Percentiles rank a stretch among this genome's conserved stretches.
phyloP scores from a whole-genome alignment of 2,797 vertebrate species.

The Neosilurus hyrtlii region DNA sequence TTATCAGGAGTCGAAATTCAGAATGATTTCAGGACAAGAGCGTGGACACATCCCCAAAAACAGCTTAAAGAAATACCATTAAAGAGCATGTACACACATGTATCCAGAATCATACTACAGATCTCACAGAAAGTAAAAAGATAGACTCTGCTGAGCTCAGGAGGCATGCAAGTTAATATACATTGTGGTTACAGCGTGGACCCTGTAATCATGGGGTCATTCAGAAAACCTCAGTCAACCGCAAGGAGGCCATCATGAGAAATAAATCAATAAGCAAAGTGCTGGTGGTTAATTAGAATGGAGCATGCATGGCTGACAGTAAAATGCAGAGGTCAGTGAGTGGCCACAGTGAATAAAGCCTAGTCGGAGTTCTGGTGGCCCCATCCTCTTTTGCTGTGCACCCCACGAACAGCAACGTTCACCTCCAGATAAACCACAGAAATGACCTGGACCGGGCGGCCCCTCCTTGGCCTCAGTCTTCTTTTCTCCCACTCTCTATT shows the following conservation, averaged over 20 bases:
- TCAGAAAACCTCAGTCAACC: constrained; percentile 24
- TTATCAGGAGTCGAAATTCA: constrained; percentile 62
- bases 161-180: not conserved
- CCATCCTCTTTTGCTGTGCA: constrained; percentile 42
- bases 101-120: not conserved
- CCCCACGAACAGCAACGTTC: constrained; percentile 63
- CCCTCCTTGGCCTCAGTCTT: constrained; percentile 36
- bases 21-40: constrained; percentile 66
- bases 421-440: constrained; percentile 68
- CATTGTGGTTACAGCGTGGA: not conserved
- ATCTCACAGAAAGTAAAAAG: not conserved
- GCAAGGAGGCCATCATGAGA: constrained; percentile 51
- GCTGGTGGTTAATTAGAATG: constrained; percentile 75
- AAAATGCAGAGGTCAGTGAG: constrained; percentile 66
- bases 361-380: constrained; percentile 52
- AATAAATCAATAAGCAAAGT: constrained; percentile 67
- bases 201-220: not conserved
- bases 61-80: constrained; percentile 28
- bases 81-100: not conserved
- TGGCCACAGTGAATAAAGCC: constrained; percentile 49
- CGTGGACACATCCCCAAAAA: constrained; percentile 40
- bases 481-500: constrained; percentile 52
- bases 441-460: constrained; percentile 46
- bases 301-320: constrained; percentile 66
- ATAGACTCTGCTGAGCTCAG: not conserved